Percentiles rank a stretch among this genome's conserved stretches.
phyloP scores from a whole-genome alignment of 2,113 vertebrate species.

The Fulmarus glacialis region DNA sequence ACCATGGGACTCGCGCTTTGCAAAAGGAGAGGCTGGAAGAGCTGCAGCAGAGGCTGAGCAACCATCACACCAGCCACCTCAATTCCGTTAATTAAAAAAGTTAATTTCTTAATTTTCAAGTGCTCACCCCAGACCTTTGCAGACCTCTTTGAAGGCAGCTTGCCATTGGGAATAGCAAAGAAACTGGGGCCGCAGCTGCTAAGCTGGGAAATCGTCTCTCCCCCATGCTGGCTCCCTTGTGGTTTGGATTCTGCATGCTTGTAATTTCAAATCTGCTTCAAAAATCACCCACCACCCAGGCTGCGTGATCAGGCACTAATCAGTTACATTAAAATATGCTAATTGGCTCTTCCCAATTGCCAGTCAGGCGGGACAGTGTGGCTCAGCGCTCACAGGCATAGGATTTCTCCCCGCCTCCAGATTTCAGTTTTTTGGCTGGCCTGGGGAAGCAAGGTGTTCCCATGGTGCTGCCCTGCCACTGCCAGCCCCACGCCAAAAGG shows the following conservation, averaged over 20 bases:
- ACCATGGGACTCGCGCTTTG: accelerated
- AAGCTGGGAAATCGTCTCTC: background rate
- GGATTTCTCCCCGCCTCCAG: background rate
- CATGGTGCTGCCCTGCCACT: background rate
- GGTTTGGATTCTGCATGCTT: background rate
- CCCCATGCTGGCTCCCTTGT: background rate
- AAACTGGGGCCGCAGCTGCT: background rate
- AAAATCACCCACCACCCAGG: background rate
- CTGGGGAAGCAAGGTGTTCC: background rate
- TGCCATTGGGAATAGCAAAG: background rate
- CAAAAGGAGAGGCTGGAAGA: background rate
- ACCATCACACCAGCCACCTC: background rate
- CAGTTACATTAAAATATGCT: slow-evolving; percentile 23
- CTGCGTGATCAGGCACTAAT: background rate
- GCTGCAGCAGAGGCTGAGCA: background rate
- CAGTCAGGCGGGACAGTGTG: background rate
- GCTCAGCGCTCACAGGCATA: background rate
- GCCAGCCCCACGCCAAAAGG: background rate
- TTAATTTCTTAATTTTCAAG: slow-evolving; percentile 52
- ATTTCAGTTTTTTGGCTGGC: background rate
- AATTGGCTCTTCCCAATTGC: slow-evolving; percentile 6
- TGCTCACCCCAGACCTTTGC: background rate
- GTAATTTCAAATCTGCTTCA: slow-evolving; percentile 32
- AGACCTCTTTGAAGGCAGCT: background rate
- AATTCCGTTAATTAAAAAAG: slow-evolving; percentile 9